Base-by-base conservation (phyloP, 2,888 invertebrate genomes). In the Brachypterus glaber region DNA sequence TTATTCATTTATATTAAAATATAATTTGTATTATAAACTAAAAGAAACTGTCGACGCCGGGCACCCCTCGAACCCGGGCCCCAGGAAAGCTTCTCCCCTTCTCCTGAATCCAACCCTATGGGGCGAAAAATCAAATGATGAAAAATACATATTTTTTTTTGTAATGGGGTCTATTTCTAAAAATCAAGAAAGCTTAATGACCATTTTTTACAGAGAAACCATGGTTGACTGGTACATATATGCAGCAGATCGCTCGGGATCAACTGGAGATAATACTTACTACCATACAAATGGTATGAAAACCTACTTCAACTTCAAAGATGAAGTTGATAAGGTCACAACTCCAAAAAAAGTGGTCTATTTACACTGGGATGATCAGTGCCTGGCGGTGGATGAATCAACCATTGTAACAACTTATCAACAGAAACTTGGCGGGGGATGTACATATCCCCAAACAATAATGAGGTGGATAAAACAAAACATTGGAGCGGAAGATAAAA, bases 171-270 rank as follows among this genome's bases (percentile, higher is more conserved):
- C n/a, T n/a, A n/a, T n/a, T n/a, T n/a, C n/a, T n/a, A n/a, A n/a
- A n/a, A n/a, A n/a, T n/a, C n/a, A n/a, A n/a, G n/a, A n/a, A n/a
- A n/a, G n/a, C n/a, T n/a, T n/a, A n/a, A n/a, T n/a, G n/a, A n/a
- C n/a, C n/a, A n/a, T n/a, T n/a, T n/a, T 21, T 21, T 21, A 21
- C 21, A 21, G 21, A 9, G 5, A 9, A 21, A 21, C 5, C 5
- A 21, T 21, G 21, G 21, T 21, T 21, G 21, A 21, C 21, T 21
- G 21, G 21, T 21, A 21, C 21, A 21, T 21, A 21, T 21, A 21
- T 21, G 21, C 21, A 21, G 9, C 5, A 9, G 21, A 21, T 21
- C 9, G 9, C 9, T 21, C 21, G 9, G 21, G 21, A 21, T 21
- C 21, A 21, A 21, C 21, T 9, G 5, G 7, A 7, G 9, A 21